Conservation (phyloP, 2,888 invertebrate species). For the Melieria crassipennis region DNA sequence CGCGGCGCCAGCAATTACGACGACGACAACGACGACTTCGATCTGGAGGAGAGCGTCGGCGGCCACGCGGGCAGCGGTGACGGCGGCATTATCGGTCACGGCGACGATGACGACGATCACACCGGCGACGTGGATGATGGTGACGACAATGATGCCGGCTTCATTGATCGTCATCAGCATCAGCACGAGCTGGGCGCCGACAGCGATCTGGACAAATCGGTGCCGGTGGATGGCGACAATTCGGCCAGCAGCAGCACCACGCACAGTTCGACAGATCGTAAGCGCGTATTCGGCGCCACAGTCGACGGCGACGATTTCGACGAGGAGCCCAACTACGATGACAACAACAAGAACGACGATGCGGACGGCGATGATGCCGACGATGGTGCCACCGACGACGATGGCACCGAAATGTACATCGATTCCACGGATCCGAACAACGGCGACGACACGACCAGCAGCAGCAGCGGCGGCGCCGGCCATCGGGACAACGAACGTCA, state of each 20-base stretch:
- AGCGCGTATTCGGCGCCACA: slow-evolving; percentile 32
- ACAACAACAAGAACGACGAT: slow-evolving; percentile 36
- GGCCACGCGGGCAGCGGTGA: slow-evolving; percentile 47
- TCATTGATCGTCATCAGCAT: slow-evolving; percentile 36
- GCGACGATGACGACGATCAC: slow-evolving; percentile 45
- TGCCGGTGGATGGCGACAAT: slow-evolving; percentile 21
- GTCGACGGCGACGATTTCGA: slow-evolving; percentile 25
- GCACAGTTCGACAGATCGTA: slow-evolving; percentile 19
- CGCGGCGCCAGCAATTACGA: slow-evolving; percentile 35
- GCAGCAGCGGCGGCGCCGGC: slow-evolving; percentile 43
- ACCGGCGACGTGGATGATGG: slow-evolving; percentile 45
- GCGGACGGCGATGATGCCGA: slow-evolving; percentile 43
- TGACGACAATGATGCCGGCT: slow-evolving; percentile 36
- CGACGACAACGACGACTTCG: slow-evolving; percentile 47
- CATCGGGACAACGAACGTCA: slow-evolving; percentile 56
- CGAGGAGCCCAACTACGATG: slow-evolving; percentile 38
- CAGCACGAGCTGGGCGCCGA: slow-evolving; percentile 37
- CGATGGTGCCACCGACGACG: slow-evolving; percentile 41
- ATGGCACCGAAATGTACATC: slow-evolving; percentile 51
- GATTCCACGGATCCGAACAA: slow-evolving; percentile 51
- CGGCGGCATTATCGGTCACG: slow-evolving; percentile 47
- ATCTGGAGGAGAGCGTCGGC: slow-evolving; percentile 50
- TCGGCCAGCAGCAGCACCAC: too few relatives aligned
- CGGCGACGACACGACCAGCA: slow-evolving; percentile 42
- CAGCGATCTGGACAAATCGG: slow-evolving; percentile 31